Evolutionary conservation across 2,797 vertebrate genomes (phyloP).

Genomic region (Pseudocheirus occidentalis): DNA sequence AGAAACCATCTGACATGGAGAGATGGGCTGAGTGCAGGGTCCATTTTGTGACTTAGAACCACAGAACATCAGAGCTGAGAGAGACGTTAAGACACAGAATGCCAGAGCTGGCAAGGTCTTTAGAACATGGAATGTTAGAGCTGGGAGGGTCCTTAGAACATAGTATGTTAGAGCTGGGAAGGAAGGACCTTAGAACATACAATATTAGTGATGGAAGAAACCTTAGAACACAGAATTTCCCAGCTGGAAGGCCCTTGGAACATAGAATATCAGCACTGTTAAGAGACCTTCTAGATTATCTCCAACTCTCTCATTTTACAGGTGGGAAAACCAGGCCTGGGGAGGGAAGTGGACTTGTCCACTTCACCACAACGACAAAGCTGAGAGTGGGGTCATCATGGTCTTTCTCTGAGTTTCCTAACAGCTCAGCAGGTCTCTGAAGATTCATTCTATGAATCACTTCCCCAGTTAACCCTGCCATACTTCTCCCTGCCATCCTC

Average conservation of each 20-base stretch:
- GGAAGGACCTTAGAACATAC: background rate
- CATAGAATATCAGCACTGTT: background rate
- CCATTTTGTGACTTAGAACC: background rate
- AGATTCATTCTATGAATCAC: background rate
- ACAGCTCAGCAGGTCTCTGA: background rate
- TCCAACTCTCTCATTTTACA: background rate
- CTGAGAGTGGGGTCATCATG: background rate
- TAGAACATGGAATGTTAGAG: background rate
- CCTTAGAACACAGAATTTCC: background rate
- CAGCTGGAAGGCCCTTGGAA: background rate
- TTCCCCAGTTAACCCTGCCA: too few species aligned
- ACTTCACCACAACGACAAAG: accelerated
- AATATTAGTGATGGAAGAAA: background rate
- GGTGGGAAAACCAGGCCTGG: background rate
- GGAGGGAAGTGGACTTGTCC: background rate
- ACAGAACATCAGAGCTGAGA: background rate
- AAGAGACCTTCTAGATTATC: background rate
- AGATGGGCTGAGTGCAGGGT: background rate
- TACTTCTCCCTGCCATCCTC: background rate
- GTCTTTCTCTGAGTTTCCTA: background rate
- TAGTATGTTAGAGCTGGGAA: background rate
- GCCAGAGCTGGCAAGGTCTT: background rate
- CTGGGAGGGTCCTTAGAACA: too few species aligned
- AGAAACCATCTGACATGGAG: background rate
- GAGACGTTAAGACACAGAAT: background rate